Base-by-base conservation (phyloP, 2,888 invertebrate species). In the Ectobius pallidus region DNA sequence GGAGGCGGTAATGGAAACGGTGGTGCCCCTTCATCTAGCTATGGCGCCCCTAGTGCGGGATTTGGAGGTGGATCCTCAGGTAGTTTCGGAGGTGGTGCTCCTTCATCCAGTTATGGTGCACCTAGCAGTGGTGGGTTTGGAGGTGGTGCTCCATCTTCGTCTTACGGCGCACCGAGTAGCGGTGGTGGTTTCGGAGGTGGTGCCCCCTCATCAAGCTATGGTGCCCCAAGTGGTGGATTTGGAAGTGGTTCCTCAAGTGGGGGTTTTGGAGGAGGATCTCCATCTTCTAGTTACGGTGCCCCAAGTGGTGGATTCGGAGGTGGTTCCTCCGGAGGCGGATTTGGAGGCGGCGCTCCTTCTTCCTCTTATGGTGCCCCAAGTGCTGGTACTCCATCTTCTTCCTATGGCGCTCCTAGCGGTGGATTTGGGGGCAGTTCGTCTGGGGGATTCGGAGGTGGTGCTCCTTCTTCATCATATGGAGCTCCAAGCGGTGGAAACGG, bases 381-480 rank as follows among this genome's bases (percentile, higher is more conserved):
- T 18, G 78, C 79, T 0, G 52, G 70, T 1, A 82, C 62, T 72
- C 85, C 85, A 0, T 85, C 86, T 0, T 84, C 84, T 25, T 80
- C 83, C 78, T 88, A 88, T 77, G 87, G 87, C 34, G 79, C 86
- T 1, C 86, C 86, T 0, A 44, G 32, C 16, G 61, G 71, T 9
- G 61, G 70, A 14, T 67, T 18, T 11, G 58, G 70, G 4, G 65
- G 62, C 27, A 77, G 79, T 16, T 84, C n/a, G n/a, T 58, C 25
- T 0, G 67, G 46, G 3, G 69, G 69, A 7, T 16, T 27, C 14
- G 32, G 52, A 7, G 69, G 69, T n/a, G 63, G 32, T 42, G 39
- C 61, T 25, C 63, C 72, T 14, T 71, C 73, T n/a, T 32, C 52
- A 0, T 58, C 65, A 9, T 71, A 71, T 46, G 69, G 69, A 32